Evolutionary conservation across 1,140 invertebrate species (phyloP), one percentile per base, ranked within the genome.

Genomic region (Drosophila grimshawi): DNA sequence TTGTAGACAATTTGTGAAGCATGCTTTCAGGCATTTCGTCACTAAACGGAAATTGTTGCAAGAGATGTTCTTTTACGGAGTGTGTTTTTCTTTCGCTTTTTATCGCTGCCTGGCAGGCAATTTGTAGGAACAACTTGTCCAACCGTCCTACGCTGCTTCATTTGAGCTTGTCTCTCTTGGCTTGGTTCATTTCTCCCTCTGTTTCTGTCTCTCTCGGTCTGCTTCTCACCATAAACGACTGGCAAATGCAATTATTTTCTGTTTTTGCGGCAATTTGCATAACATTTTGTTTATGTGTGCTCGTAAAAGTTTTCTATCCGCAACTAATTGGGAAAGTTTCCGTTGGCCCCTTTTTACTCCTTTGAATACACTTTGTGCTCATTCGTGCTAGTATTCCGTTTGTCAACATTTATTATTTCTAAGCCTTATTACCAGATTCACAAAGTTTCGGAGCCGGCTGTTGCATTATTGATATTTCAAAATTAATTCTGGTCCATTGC

Each of bases 241-340:
- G 61, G 37, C 45, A 53, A 77, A 77, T 70, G 76, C 76, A 86
- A 86, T 86, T 86, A 86, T 76, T 68, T 78, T 48, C 49, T 74
- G 66, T 61, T 78, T 75, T 48, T 60, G 35, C 32, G 51, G 11
- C 35, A 71, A 48, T 59, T 53, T 48, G 45, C 11, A 33, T 46
- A 39, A 62, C 74, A 56, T 60, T 52, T 43, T 52, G 11, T 30
- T 2, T 30, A 11, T 19, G 30, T 6, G 11, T 19, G 33, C 5
- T 48, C 7, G 11, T 4, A 46, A 37, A 68, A 69, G 46, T 56
- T 65, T 61, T 43, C 19, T 57, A 57, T 35, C 48, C 59, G 8
- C 41, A 65, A 76, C 80, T 86, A 86, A 88, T 86, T 86, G 76
- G 72, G 73, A 73, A 86, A 88, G 69, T 79, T 74, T 69, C 52